Evolutionary conservation across 2,888 invertebrate species (phyloP).

Genomic region (Pollenia labialis): DNA sequence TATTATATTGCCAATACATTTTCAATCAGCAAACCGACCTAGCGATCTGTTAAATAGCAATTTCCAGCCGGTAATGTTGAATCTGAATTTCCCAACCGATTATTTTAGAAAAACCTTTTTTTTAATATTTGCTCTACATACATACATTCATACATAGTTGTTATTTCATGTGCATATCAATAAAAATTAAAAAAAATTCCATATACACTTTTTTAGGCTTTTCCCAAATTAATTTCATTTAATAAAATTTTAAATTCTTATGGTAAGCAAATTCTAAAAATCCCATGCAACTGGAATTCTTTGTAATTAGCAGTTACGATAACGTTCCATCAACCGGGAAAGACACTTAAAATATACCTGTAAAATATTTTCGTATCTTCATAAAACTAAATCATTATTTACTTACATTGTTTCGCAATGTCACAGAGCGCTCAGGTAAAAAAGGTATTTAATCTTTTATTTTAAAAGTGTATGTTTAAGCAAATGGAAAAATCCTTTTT

Average conservation of each 20-base stretch:
- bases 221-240: constrained; percentile 12
- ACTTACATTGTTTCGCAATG: background rate
- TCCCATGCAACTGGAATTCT: constrained; percentile 46
- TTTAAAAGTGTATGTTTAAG: background rate
- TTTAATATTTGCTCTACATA: background rate
- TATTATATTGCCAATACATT: too few relatives aligned
- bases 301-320: constrained; percentile 31
- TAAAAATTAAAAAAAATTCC: background rate
- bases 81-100: too few relatives aligned
- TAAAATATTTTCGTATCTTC: background rate
- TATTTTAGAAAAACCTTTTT: background rate
- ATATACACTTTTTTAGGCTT: background rate
- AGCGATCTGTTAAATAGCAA: too few relatives aligned
- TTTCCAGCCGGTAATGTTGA: too few relatives aligned
- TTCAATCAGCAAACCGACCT: too few relatives aligned
- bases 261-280: background rate
- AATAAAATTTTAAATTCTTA: background rate
- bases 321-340: constrained; percentile 15
- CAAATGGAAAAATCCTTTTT: constrained; percentile 17
- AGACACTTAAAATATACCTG: constrained; percentile 3
- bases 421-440: constrained; percentile 24
- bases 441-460: background rate
- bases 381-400: background rate
- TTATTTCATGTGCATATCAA: background rate
- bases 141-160: too few relatives aligned